A percentile compares a stretch with the other conserved stretches of the same genome.
Conservation (phyloP, 1,140 invertebrate genomes). For the Bombus consobrinus region DNA sequence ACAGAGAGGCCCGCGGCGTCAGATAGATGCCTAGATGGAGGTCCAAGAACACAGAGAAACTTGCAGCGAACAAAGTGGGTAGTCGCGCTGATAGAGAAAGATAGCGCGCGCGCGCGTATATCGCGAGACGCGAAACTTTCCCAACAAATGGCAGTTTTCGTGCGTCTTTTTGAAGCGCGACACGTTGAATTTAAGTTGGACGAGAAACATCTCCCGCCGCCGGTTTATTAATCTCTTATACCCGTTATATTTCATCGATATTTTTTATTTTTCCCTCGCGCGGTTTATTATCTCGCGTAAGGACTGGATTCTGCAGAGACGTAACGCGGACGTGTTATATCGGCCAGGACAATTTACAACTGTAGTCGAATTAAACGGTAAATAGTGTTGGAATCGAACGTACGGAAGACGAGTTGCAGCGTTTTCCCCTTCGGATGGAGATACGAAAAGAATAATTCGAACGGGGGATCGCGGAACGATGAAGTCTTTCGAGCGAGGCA, state of each 20-base stretch:
- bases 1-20: no score
- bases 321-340: no score
- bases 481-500: not conserved
- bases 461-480: not conserved
- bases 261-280: not conserved
- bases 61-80: not conserved
- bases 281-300: no score
- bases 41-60: not conserved
- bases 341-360: no score
- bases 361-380: no score
- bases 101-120: no score
- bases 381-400: no score
- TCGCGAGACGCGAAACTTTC: not conserved
- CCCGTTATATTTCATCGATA: not conserved
- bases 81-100: not conserved
- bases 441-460: no score
- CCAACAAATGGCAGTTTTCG: not conserved
- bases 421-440: no score
- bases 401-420: no score
- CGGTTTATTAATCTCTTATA: not conserved
- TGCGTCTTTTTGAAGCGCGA: not conserved
- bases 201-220: not conserved
- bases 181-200: not conserved
- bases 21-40: not conserved
- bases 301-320: no score